A percentile compares a stretch with the other conserved stretches of the same genome.
Evolutionary conservation across 2,797 vertebrate genomes (phyloP).

Genomic region (Gymnodraco acuticeps): DNA sequence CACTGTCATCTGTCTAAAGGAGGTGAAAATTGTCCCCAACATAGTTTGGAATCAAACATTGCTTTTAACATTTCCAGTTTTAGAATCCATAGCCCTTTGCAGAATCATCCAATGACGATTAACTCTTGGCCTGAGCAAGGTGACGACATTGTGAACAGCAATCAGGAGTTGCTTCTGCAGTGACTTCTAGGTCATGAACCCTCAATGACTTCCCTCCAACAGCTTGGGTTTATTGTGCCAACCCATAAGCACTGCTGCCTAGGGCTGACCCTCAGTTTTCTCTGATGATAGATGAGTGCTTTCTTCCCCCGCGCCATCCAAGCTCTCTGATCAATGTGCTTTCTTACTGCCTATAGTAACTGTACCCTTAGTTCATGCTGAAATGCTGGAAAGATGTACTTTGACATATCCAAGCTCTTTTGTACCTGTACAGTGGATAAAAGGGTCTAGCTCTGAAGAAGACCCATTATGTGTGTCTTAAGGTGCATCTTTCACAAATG

Average conservation of each 20-base stretch:
- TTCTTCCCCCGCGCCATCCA: constrained; percentile 2
- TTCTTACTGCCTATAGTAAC: constrained; percentile 14
- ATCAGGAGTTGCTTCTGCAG: constrained; percentile 1
- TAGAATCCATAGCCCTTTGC: neutral
- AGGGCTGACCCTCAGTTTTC: constrained; percentile 16
- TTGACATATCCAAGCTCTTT: constrained; percentile 36
- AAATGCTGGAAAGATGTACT: constrained; percentile 17
- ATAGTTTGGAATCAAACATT: too few species aligned
- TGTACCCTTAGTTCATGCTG: constrained; percentile 9
- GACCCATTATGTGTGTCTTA: constrained; percentile 15
- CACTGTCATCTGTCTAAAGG: too few species aligned
- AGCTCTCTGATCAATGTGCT: constrained; percentile 12
- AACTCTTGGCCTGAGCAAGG: neutral
- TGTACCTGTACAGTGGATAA: constrained; percentile 25
- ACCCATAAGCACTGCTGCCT: constrained; percentile 6
- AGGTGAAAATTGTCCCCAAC: too few species aligned
- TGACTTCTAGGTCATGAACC: neutral
- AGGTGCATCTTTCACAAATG: constrained; percentile 25
- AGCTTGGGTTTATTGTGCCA: constrained; percentile 11
- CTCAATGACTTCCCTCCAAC: constrained; percentile 1
- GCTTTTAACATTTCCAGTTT: neutral
- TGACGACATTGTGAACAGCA: constrained; percentile 1
- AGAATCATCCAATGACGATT: neutral
- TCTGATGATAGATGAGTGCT: constrained; percentile 19
- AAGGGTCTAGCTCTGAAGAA: constrained; percentile 11